A percentile compares a stretch with the other conserved stretches of the same genome.
These are phyloP conservation scores for Drosophila simulans DNA, from an alignment of 1,140 invertebrate genomes.

Conservation along the genomic window DNA sequence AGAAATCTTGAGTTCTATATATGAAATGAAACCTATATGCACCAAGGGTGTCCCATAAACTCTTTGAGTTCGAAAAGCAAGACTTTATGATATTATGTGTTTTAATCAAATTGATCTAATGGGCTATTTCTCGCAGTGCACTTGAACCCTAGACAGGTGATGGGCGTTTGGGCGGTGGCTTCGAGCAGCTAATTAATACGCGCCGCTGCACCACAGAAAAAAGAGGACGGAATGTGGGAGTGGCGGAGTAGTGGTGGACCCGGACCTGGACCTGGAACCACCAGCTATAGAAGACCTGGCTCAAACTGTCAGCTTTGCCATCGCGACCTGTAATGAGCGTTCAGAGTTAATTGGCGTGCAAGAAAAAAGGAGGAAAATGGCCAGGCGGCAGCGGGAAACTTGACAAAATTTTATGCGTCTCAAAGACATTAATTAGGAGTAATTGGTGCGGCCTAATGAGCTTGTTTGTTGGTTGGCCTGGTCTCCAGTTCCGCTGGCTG, in stretches of 20 bases:
- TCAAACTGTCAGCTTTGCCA: constrained; percentile 49
- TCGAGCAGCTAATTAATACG: constrained; percentile 80
- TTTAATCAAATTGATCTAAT: too few relatives aligned
- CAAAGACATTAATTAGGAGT: constrained; percentile 75
- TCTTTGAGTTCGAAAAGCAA: too few relatives aligned
- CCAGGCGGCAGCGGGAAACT: constrained; percentile 45
- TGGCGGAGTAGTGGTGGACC: constrained; percentile 24
- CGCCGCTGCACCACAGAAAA: constrained; percentile 68
- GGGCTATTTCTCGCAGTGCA: not conserved
- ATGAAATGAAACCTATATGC: too few relatives aligned
- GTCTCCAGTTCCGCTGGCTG: not conserved
- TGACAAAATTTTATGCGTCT: constrained; percentile 73
- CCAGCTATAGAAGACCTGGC: constrained; percentile 17
- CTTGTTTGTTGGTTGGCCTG: constrained; percentile 47
- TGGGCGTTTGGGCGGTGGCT: constrained; percentile 43
- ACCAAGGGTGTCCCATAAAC: too few relatives aligned
- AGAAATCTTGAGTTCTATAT: not conserved
- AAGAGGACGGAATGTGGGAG: constrained; percentile 5
- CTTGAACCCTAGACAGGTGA: constrained; percentile 24
- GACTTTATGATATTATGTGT: too few relatives aligned
- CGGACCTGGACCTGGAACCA: not conserved
- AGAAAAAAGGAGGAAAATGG: constrained; percentile 29
- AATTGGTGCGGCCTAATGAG: constrained; percentile 70
- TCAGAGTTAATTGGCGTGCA: constrained; percentile 79
- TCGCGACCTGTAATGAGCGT: constrained; percentile 72